Conservation (phyloP, 2,113 vertebrate species). For the Synodontis membranacea region DNA sequence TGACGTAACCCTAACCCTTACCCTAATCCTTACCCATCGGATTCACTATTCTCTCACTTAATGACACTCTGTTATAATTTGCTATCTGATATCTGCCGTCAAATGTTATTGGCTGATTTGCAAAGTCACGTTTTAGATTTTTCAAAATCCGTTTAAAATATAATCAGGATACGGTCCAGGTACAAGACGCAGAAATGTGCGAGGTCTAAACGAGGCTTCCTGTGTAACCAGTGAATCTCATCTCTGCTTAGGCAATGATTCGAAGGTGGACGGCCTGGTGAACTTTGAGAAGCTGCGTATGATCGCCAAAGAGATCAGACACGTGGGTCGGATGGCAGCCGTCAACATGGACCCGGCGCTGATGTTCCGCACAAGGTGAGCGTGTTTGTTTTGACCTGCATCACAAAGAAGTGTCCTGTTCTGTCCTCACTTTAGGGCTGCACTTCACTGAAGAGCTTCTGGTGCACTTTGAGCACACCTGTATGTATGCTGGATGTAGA, state of each 20-base stretch:
- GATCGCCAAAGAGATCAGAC: constrained; percentile 98
- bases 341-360: constrained; percentile 98
- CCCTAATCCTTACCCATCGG: no score
- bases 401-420: not conserved
- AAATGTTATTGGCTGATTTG: no score
- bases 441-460: constrained; percentile 34
- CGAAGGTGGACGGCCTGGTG: constrained; percentile 95
- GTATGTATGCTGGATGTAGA: constrained; percentile 22
- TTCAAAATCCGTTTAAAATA: no score
- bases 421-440: constrained; percentile 18
- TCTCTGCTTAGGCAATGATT: constrained; percentile 84
- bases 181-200: no score
- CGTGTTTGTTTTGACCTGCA: not conserved
- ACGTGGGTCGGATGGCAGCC: constrained; percentile 95
- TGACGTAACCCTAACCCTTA: no score
- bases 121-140: no score
- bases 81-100: not conserved
- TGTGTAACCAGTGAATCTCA: not conserved
- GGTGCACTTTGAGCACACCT: constrained; percentile 23
- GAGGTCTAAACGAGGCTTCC: not conserved
- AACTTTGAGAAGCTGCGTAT: constrained; percentile 99
- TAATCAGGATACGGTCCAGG: no score
- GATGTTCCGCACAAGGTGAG: constrained; percentile 95
- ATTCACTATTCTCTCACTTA: not conserved
- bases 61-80: not conserved